Evolutionary conservation across 2,113 vertebrate species (phyloP).

Genomic region (human (Homo sapiens)): GRCh38 chr17:10577001-10577500

Average conservation of each 20-base stretch:
- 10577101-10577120: too few species aligned
- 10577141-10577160: too few species aligned
- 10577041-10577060: too few species aligned
- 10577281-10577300: not conserved
- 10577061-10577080: too few species aligned
- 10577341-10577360: not conserved
- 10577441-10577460: not conserved
- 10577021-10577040: too few species aligned
- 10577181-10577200: not conserved
- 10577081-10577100: too few species aligned
- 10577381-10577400: not conserved
- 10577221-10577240: not conserved
- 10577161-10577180: too few species aligned
- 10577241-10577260: not conserved
- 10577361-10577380: not conserved
- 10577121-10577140: too few species aligned
- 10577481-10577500: not conserved
- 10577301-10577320: not conserved
- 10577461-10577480: not conserved
- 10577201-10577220: not conserved
- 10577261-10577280: not conserved
- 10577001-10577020: too few species aligned
- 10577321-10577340: not conserved
- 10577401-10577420: not conserved
- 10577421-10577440: not conserved